Percentiles rank a stretch among this genome's conserved stretches.
Evolutionary conservation across 2,888 invertebrate species (phyloP).

Genomic region (Pseudolycoriella hygida): DNA sequence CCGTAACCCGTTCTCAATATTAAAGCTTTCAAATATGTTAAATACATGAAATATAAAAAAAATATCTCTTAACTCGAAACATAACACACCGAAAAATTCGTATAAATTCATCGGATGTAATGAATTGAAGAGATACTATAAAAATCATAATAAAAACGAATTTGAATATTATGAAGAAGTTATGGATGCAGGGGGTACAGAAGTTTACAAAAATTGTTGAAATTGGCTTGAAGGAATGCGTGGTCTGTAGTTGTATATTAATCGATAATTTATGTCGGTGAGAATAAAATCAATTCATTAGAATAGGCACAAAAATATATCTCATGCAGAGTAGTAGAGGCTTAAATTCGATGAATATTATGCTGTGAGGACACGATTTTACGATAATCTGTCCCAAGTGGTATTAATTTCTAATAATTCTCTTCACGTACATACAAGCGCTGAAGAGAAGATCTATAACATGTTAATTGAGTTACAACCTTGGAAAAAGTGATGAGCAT

Average conservation of each 20-base stretch:
- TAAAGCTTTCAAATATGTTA: conserved; percentile 5
- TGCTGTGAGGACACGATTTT: too few species aligned
- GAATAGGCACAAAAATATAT: neutral
- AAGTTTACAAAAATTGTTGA: neutral
- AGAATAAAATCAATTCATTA: conserved; percentile 1
- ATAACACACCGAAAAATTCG: too few species aligned
- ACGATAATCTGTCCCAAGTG: too few species aligned
- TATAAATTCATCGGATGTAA: neutral
- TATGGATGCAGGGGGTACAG: conserved; percentile 1
- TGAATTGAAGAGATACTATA: neutral
- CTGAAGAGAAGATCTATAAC: too few species aligned
- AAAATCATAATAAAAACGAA: too few species aligned
- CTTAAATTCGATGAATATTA: too few species aligned
- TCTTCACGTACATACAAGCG: too few species aligned
- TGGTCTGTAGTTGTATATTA: neutral
- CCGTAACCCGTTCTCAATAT: conserved; percentile 5
- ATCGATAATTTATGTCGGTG: neutral
- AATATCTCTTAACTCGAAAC: neutral
- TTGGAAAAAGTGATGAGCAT: too few species aligned
- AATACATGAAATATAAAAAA: conserved; percentile 1
- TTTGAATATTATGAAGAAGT: neutral
- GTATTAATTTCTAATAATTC: too few species aligned
- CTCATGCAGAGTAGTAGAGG: too few species aligned
- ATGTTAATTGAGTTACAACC: too few species aligned
- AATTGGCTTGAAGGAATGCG: conserved; percentile 1